A percentile compares a stretch with the other conserved stretches of the same genome.
Evolutionary conservation across 2,797 vertebrate genomes (phyloP).

Genomic region (Lepus townsendii): DNA sequence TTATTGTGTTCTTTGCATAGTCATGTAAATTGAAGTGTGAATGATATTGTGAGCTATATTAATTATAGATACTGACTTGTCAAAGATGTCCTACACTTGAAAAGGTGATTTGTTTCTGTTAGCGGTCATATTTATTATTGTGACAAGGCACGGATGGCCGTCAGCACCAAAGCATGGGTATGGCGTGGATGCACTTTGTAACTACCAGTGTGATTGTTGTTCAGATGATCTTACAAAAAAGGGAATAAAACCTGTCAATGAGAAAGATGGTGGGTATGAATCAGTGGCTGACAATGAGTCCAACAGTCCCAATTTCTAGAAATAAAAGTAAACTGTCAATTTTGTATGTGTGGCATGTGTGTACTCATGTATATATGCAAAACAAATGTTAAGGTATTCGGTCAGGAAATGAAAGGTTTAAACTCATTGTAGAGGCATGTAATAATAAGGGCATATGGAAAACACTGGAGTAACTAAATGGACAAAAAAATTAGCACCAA

Average conservation of each 20-base stretch:
- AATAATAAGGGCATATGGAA: slow-evolving; percentile 1
- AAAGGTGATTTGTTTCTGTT: slow-evolving; percentile 82
- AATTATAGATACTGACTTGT: slow-evolving; percentile 84
- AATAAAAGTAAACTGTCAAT: slow-evolving; percentile 70
- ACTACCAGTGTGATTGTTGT: slow-evolving; percentile 58
- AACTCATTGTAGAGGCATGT: neutral
- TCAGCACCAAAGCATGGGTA: slow-evolving; percentile 69
- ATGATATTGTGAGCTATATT: slow-evolving; percentile 89
- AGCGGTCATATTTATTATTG: slow-evolving; percentile 78
- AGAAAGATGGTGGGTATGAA: slow-evolving; percentile 16
- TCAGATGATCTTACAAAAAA: slow-evolving; percentile 67
- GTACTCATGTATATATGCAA: slow-evolving; percentile 55
- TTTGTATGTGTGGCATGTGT: slow-evolving; percentile 50
- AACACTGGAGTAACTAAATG: slow-evolving; percentile 22
- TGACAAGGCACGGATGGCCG: slow-evolving; percentile 72
- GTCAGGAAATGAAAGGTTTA: slow-evolving; percentile 65
- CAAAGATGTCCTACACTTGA: slow-evolving; percentile 64
- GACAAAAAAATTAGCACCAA: neutral
- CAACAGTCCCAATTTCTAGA: slow-evolving; percentile 56
- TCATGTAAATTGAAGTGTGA: slow-evolving; percentile 82
- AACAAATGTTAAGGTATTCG: slow-evolving; percentile 47
- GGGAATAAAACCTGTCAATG: slow-evolving; percentile 41
- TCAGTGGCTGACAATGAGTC: slow-evolving; percentile 61
- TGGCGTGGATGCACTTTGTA: slow-evolving; percentile 36
- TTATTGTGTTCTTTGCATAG: slow-evolving; percentile 81